Conservation (phyloP, 2,113 vertebrate genomes). For the Indri indri region DNA sequence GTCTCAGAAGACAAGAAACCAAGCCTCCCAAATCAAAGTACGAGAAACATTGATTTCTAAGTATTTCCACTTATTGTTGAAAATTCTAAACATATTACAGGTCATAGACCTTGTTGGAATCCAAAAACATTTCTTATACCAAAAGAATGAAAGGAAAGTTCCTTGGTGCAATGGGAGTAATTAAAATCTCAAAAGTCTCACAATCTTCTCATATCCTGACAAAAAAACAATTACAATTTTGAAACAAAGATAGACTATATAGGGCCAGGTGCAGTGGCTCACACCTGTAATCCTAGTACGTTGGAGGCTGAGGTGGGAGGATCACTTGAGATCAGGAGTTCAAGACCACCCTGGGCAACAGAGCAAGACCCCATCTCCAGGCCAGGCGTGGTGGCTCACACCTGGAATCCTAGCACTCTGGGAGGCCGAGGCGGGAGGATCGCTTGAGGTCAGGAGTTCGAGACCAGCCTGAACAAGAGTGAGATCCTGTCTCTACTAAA, state of each 20-base stretch:
- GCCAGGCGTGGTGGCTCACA: no score
- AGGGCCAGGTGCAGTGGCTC: not conserved
- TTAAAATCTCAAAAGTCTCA: not conserved
- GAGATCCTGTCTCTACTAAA: no score
- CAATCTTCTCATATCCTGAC: not conserved
- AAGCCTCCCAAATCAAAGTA: not conserved
- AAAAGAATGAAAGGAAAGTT: not conserved
- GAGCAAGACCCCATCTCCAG: no score
- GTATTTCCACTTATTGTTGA: not conserved
- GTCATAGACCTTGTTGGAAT: not conserved
- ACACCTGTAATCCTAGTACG: no score
- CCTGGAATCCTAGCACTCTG: no score
- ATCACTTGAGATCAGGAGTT: no score
- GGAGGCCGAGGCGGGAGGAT: no score
- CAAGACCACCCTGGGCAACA: no score
- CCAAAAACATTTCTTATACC: not conserved
- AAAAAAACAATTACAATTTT: conserved; percentile 46
- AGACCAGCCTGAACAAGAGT: no score
- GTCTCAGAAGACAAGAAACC: not conserved
- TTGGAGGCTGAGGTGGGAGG: no score
- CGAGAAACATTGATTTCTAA: not conserved
- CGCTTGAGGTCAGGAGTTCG: no score
- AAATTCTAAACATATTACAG: not conserved
- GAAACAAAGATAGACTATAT: conserved; percentile 65
- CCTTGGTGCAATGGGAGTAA: not conserved